Evolutionary conservation across 2,888 invertebrate species (phyloP).

Genomic region (Oegoconia quadripuncta): DNA sequence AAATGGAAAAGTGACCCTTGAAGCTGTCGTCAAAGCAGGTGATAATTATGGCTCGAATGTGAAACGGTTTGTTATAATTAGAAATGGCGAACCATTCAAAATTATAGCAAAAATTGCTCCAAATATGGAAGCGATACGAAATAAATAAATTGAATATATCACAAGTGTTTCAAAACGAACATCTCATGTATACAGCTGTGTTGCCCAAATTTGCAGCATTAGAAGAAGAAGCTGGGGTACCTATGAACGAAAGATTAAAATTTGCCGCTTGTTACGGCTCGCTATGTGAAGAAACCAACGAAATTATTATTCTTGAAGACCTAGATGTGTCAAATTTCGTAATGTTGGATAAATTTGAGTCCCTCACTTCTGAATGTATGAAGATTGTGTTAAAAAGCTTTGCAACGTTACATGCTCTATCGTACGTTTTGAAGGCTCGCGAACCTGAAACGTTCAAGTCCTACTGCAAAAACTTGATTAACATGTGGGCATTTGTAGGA

Average conservation of each 20-base stretch:
- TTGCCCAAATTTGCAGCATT: conserved; percentile 32
- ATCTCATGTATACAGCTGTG: conserved; percentile 31
- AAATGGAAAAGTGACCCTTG: conserved; percentile 12
- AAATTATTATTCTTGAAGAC: conserved; percentile 44
- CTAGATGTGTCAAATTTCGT: conserved; percentile 26
- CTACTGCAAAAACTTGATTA: background rate
- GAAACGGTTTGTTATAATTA: conserved; percentile 8
- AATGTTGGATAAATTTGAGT: too few relatives aligned
- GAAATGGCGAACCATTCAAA: conserved; percentile 19
- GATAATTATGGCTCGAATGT: conserved; percentile 21
- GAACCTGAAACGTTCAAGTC: conserved; percentile 19
- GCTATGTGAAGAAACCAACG: conserved; percentile 27
- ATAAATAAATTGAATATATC: conserved; percentile 14
- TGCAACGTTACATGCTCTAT: conserved; percentile 35
- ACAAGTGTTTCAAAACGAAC: conserved; percentile 33
- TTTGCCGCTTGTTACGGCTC: conserved; percentile 36
- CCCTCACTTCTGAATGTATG: conserved; percentile 14
- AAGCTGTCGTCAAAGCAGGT: conserved; percentile 19
- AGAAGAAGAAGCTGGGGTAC: conserved; percentile 25
- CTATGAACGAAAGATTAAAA: conserved; percentile 27
- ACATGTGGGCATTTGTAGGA: background rate
- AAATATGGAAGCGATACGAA: conserved; percentile 18
- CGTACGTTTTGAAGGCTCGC: conserved; percentile 32
- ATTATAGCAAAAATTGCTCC: conserved; percentile 48
- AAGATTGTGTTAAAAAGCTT: conserved; percentile 32